Percentiles rank a stretch among this genome's conserved stretches.
Evolutionary conservation across 2,797 vertebrate species (phyloP).

Genomic region (Cheirogaleus major): DNA sequence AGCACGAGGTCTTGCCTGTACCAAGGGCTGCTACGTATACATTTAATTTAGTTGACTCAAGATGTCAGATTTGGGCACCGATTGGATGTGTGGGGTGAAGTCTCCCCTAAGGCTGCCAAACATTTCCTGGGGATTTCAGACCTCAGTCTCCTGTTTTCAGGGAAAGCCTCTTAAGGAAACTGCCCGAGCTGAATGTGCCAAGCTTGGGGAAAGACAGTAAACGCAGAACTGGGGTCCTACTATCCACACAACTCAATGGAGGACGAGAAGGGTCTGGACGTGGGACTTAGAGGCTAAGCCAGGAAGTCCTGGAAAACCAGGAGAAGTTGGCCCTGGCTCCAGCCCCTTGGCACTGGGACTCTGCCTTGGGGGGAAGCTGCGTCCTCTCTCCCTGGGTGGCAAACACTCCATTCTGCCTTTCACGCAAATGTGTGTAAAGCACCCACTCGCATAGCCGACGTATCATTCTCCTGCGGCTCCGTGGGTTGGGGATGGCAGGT

Average conservation of each 20-base stretch:
- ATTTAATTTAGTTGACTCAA: background rate
- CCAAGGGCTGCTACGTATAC: background rate
- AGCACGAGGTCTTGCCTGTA: too few species aligned
- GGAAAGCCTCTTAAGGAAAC: background rate
- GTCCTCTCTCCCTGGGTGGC: background rate
- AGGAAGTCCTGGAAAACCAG: background rate
- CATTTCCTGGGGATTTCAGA: background rate
- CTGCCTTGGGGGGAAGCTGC: background rate
- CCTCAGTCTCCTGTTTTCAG: background rate
- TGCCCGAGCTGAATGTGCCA: too few species aligned
- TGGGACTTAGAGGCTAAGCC: background rate
- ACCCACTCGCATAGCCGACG: too few species aligned
- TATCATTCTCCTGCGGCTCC: fast-evolving
- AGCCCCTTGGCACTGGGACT: background rate
- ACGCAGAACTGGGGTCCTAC: background rate
- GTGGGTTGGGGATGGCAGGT: background rate
- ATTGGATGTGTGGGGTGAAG: fast-evolving
- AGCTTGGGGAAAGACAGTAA: background rate
- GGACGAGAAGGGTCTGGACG: too few species aligned
- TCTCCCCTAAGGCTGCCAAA: background rate
- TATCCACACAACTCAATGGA: background rate
- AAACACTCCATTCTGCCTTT: background rate
- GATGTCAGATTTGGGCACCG: background rate
- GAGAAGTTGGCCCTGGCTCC: too few species aligned
- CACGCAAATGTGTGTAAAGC: background rate